These are phyloP conservation scores for Hybos culiciformis DNA, from an alignment of 2,888 invertebrate genomes.

Conservation along the genomic window DNA sequence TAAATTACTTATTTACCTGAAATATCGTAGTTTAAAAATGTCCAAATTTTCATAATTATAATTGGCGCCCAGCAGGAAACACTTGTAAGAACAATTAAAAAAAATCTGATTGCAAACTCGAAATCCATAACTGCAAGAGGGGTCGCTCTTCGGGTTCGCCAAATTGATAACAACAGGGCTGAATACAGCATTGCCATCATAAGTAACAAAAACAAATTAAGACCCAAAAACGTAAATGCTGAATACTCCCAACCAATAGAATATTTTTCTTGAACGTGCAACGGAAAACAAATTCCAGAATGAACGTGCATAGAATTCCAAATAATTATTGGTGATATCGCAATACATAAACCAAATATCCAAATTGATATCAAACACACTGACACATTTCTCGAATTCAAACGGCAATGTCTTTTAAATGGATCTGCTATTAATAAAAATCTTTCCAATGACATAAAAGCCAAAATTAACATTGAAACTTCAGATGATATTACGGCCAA, in stretches of 20 bases:
- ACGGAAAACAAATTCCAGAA: conserved; percentile 54
- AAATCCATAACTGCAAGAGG: conserved; percentile 44
- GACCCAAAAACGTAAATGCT: conserved; percentile 51
- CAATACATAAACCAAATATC: conserved; percentile 44
- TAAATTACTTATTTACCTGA: conserved; percentile 36
- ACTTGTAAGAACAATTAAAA: conserved; percentile 56
- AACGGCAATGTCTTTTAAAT: conserved; percentile 40
- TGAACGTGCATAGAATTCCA: conserved; percentile 44
- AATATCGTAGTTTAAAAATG: conserved; percentile 40
- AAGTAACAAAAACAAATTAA: conserved; percentile 45
- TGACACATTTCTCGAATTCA: conserved; percentile 41
- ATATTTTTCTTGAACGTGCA: conserved; percentile 54
- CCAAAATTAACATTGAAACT: conserved; percentile 52
- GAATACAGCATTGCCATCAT: conserved; percentile 46
- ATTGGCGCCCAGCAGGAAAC: conserved; percentile 59
- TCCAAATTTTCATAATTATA: conserved; percentile 47
- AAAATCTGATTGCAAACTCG: conserved; percentile 50
- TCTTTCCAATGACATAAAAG: conserved; percentile 55
- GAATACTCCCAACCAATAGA: conserved; percentile 58
- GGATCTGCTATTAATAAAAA: conserved; percentile 49
- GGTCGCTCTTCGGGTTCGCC: conserved; percentile 45
- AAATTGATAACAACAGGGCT: conserved; percentile 49
- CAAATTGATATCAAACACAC: conserved; percentile 43
- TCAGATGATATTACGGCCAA: conserved; percentile 54
- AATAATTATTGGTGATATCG: conserved; percentile 48